phyloP scores from a whole-genome alignment of 2,888 invertebrate species.

The Melipona beecheii region DNA sequence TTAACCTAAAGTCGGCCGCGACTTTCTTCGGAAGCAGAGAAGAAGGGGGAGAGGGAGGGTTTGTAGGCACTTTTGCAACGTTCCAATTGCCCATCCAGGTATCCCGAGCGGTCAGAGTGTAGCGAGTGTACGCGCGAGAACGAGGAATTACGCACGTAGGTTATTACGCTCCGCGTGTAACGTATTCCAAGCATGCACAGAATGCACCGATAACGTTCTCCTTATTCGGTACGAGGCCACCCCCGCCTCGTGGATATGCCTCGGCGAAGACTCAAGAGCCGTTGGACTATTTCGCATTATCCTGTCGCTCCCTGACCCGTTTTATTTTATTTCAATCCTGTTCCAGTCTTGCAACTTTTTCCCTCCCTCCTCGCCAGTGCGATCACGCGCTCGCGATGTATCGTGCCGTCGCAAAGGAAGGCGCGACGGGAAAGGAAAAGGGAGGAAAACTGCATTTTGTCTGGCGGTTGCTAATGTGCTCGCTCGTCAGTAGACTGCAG shows the following conservation, averaged over 20 bases:
- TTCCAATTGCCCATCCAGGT: neutral
- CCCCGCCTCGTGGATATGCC: neutral
- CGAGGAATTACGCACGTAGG: slow-evolving; percentile 19
- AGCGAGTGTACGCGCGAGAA: slow-evolving; percentile 1
- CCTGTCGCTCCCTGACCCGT: neutral
- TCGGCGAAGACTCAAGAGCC: neutral
- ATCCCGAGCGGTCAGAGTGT: neutral
- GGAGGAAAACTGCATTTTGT: neutral
- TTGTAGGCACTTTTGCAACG: neutral
- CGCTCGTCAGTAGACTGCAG: neutral
- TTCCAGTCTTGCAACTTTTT: neutral
- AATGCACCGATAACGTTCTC: slow-evolving; percentile 33
- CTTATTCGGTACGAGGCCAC: neutral
- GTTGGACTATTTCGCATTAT: slow-evolving; percentile 19
- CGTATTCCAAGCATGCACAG: slow-evolving; percentile 31
- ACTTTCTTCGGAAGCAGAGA: neutral
- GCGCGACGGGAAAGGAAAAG: neutral
- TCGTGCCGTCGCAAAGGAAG: neutral
- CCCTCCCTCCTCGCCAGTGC: rapidly evolving
- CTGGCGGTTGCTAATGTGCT: neutral
- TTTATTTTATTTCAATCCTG: slow-evolving; percentile 1
- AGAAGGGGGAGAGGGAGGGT: neutral
- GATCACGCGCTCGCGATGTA: neutral
- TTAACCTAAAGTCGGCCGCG: neutral
- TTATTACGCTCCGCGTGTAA: slow-evolving; percentile 28